Evolutionary conservation across 2,888 invertebrate species (phyloP), one percentile per base, ranked within the genome.

Genomic region (Aleiodes testaceus): DNA sequence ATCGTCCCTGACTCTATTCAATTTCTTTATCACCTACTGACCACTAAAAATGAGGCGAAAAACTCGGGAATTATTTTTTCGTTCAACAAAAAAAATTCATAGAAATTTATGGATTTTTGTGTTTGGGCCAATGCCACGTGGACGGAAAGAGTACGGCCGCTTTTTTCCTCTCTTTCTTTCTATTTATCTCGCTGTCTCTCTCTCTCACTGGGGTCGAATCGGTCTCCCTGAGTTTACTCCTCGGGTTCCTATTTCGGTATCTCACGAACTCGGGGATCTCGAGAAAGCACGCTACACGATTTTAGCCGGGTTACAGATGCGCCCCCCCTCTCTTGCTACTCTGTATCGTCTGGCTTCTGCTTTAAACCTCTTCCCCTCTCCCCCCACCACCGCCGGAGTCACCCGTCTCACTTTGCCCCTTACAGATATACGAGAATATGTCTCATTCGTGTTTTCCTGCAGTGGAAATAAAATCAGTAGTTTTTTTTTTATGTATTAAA

Each of bases 211-310:
- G 47, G 47, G 49, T 30, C 45, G 47, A 65, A 47, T 45, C 2
- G 12, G 45, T 65, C 64, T 50, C 30, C 36, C 59, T 49, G 50
- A 69, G 66, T 64, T 63, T 65, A 70, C 68, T 71, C 49, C 47
- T 69, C 53, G 59, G 66, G 20, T 70, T 74, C 70, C 75, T 75
- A 75, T 75, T 75, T 75, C 66, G 70, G 69, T 52, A 63, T 63
- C 71, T 66, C 64, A 66, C 68, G 63, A 26, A 66, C n/a, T 61
- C 71, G 69, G 67, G 66, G 69, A 22, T 70, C 72, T 69, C 70
- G 18, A 61, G 65, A 65, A 65, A 65, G 22, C 44, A 44, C 59
- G 61, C 65, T 26, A 55, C 36, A 69, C 36, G 61, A 59, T 47
- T 53, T 63, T 44, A 50, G 59, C 53, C 45, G 65, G 65, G 63